Conservation (phyloP, 2,797 vertebrate genomes). For the Labeo calbasu region DNA sequence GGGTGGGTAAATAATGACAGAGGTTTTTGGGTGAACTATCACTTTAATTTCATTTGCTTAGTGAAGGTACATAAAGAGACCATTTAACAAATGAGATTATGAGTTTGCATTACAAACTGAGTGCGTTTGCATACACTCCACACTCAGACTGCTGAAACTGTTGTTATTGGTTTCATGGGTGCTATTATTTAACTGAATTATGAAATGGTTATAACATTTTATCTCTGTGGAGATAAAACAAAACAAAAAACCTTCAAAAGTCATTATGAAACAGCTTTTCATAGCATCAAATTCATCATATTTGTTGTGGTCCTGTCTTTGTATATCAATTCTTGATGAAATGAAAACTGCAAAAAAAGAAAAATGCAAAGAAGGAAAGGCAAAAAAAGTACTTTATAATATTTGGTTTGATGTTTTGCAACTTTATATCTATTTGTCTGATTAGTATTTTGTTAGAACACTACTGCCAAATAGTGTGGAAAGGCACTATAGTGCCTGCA, state of each 20-base stretch:
- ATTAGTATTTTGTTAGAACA: not conserved
- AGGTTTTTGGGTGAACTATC: not conserved
- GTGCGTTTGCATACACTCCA: not conserved
- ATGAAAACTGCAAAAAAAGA: not conserved
- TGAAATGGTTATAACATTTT: not conserved
- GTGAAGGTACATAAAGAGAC: not conserved
- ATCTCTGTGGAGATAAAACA: not conserved
- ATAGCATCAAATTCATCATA: not conserved
- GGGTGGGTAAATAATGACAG: not conserved
- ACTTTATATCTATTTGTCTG: not conserved
- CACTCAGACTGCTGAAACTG: not conserved
- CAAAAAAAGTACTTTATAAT: not conserved
- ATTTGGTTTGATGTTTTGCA: not conserved
- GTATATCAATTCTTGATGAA: not conserved
- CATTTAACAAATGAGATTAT: constrained; percentile 6
- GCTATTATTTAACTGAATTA: not conserved
- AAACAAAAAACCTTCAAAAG: not conserved
- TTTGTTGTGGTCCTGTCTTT: not conserved
- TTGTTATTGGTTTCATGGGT: constrained; percentile 21
- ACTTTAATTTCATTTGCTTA: not conserved
- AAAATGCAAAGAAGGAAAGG: not conserved
- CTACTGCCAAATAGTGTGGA: not conserved
- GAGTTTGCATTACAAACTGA: not conserved
- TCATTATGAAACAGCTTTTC: not conserved
- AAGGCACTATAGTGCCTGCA: not conserved